Evolutionary conservation across 2,888 invertebrate species (phyloP).

Genomic region (Tinea trinotella): DNA sequence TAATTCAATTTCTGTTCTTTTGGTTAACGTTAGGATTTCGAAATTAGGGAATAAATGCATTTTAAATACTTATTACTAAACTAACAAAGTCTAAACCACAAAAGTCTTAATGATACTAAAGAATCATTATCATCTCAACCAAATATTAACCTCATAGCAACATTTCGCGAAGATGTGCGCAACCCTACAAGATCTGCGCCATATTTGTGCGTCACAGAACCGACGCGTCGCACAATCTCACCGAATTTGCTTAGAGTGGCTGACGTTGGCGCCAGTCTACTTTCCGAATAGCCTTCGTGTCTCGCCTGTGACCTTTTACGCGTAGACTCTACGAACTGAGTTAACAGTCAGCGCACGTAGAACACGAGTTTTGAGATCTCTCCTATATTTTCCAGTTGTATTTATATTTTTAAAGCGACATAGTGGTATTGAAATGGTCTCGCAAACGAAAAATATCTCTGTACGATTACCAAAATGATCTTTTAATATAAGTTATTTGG

Average conservation of each 20-base stretch:
- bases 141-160: too few species aligned
- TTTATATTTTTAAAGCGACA: not conserved
- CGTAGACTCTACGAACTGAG: slow-evolving; percentile 25
- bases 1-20: too few species aligned
- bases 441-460: too few species aligned
- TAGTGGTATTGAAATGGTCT: too few species aligned
- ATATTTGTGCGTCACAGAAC: slow-evolving; percentile 16
- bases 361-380: not conserved
- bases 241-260: slow-evolving; percentile 54
- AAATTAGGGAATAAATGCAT: too few species aligned
- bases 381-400: not conserved
- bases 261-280: slow-evolving; percentile 55
- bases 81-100: too few species aligned
- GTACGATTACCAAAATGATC: too few species aligned
- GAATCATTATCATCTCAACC: too few species aligned
- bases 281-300: slow-evolving; percentile 68
- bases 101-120: too few species aligned
- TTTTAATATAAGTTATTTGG: too few species aligned
- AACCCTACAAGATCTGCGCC: slow-evolving; percentile 1
- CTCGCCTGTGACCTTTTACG: slow-evolving; percentile 69
- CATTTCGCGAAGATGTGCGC: not conserved
- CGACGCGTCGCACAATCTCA: slow-evolving; percentile 32
- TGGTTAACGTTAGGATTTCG: too few species aligned
- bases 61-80: too few species aligned
- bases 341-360: slow-evolving; percentile 12